Evolutionary conservation across 37 sponge, comb jelly and placozoan species (phyloP), one percentile per base, ranked within the genome.

Genomic region (Lycopodina hypogea): DNA sequence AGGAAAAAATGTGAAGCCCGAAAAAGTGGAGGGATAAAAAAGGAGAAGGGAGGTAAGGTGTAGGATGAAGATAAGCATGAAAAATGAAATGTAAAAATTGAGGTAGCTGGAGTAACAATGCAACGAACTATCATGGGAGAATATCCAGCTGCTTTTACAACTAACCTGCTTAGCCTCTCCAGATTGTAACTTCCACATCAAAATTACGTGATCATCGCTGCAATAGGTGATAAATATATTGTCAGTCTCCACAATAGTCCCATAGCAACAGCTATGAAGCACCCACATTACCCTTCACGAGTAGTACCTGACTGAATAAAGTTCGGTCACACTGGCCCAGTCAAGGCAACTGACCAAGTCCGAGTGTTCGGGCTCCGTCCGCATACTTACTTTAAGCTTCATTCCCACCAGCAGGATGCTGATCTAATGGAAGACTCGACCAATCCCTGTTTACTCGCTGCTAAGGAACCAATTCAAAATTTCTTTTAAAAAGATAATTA

Each of bases 331-430:
- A 65, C 68, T 90, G 19, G 84, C 81, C 96, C 96, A 96, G 1
- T 91, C 91, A 19, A 96, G 74, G 72, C 94, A 96, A 59, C 89
- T 86, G 32, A 92, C 96, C 60, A 93, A 57, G 23, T 90, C 94
- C 72, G 48, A 45, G 85, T 90, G 90, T 26, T 80, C 85, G 17
- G 74, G 65, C 37, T 90, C 81, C 34, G 81, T 81, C 29, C 74
- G 82, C 23, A 80, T 39, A 41, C 58, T 81, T 22, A 90, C 29
- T 32, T 84, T 84, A 22, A 90, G 66, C 71, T 81, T 90, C 90
- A 90, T 90, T 60, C 40, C n/a, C n/a, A n/a, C n/a, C n/a, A n/a
- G n/a, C n/a, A n/a, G n/a, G n/a, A n/a, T n/a, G n/a, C n/a, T n/a
- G n/a, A n/a, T n/a, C n/a, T n/a, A n/a, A n/a, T n/a, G n/a, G n/a